Conservation (phyloP, 2,888 invertebrate genomes). For the Trachelus tabidus region DNA sequence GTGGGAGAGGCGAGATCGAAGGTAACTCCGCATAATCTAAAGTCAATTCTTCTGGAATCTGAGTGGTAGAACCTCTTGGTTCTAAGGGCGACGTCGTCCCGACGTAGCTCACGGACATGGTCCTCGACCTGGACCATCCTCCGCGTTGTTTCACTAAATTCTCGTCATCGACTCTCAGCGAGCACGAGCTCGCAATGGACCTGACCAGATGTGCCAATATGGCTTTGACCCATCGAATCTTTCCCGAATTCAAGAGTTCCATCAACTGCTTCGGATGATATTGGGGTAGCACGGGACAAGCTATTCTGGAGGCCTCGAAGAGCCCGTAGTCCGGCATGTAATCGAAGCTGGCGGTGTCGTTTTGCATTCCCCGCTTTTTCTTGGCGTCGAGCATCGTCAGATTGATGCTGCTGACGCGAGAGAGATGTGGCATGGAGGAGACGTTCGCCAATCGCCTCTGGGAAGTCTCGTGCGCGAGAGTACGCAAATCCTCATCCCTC, state of each 20-base stretch:
- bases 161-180: slow-evolving; percentile 67
- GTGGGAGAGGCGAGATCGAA: slow-evolving; percentile 96
- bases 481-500: slow-evolving; percentile 77
- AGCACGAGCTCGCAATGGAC: slow-evolving; percentile 71
- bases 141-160: slow-evolving; percentile 69
- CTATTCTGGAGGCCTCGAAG: slow-evolving; percentile 96
- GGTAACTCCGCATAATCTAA: slow-evolving; percentile 95
- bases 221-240: slow-evolving; percentile 97
- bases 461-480: slow-evolving; percentile 75
- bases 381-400: slow-evolving; percentile 82
- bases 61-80: slow-evolving; percentile 80
- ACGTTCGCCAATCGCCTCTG: slow-evolving; percentile 78
- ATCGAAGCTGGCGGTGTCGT: slow-evolving; percentile 69
- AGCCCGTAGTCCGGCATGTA: slow-evolving; percentile 94
- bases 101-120: slow-evolving; percentile 88
- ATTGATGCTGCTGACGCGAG: slow-evolving; percentile 86
- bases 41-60: slow-evolving; percentile 87
- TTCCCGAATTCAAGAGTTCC: slow-evolving; percentile 97
- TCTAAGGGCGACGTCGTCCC: slow-evolving; percentile 84
- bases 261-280: slow-evolving; percentile 99
- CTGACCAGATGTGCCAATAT: slow-evolving; percentile 96
- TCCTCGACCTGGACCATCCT: slow-evolving; percentile 87
- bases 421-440: slow-evolving; percentile 83
- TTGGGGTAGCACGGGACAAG: slow-evolving; percentile 97
- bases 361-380: slow-evolving; percentile 70